A percentile compares a stretch with the other conserved stretches of the same genome.
Conservation (phyloP, 2,888 invertebrate genomes). For the Venusia cambrica region DNA sequence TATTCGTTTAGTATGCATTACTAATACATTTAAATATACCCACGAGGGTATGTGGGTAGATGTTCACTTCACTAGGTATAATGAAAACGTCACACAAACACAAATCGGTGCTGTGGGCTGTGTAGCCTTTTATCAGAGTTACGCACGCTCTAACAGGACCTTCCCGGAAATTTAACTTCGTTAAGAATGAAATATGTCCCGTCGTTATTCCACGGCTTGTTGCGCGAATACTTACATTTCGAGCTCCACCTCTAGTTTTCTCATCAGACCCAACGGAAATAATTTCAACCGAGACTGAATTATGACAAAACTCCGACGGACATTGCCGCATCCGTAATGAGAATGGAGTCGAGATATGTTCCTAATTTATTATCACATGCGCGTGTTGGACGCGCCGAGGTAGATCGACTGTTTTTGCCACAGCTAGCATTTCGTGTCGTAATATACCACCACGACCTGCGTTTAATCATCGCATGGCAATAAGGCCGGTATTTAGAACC, state of each 20-base stretch:
- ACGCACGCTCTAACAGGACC: slow-evolving; percentile 75
- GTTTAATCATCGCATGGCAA: slow-evolving; percentile 29
- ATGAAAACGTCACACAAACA: slow-evolving; percentile 48
- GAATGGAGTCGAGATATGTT: slow-evolving; percentile 77
- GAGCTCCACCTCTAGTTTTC: slow-evolving; percentile 78
- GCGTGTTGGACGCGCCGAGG: slow-evolving; percentile 42
- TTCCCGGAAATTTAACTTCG: slow-evolving; percentile 79
- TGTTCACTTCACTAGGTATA: too few species aligned
- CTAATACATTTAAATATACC: too few species aligned
- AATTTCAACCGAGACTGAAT: slow-evolving; percentile 80
- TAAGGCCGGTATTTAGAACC: slow-evolving; percentile 36
- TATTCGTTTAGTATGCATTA: too few species aligned
- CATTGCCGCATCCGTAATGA: slow-evolving; percentile 80
- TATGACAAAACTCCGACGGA: slow-evolving; percentile 80
- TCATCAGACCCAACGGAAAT: slow-evolving; percentile 79
- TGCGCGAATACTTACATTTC: slow-evolving; percentile 76
- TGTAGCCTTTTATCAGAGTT: slow-evolving; percentile 74
- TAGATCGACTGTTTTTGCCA: slow-evolving; percentile 55
- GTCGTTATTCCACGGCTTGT: slow-evolving; percentile 77
- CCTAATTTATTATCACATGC: slow-evolving; percentile 73
- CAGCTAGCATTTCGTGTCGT: slow-evolving; percentile 31
- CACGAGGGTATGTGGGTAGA: too few species aligned
- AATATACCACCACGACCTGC: slow-evolving; percentile 15
- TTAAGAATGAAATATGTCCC: slow-evolving; percentile 80
- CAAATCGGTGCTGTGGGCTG: slow-evolving; percentile 56